Evolutionary conservation across 2,113 vertebrate genomes (phyloP).

Genomic region (Camelus bactrianus): DNA sequence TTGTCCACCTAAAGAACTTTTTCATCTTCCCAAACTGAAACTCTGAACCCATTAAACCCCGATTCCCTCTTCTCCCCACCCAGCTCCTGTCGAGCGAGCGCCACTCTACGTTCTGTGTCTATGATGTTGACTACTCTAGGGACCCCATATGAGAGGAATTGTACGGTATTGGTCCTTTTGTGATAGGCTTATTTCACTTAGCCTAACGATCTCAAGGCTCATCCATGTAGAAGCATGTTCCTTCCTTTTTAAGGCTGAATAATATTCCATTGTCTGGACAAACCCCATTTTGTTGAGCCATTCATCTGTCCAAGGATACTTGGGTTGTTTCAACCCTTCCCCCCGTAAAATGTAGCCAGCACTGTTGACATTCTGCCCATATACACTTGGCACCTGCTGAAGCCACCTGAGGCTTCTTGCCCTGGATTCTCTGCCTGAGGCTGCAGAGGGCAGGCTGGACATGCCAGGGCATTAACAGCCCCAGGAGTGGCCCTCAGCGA

Average conservation of each 20-base stretch:
- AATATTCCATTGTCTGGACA: background rate
- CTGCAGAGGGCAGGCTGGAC: background rate
- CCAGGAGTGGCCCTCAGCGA: background rate
- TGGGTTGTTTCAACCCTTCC: background rate
- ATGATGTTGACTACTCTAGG: background rate
- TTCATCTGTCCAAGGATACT: too few relatives aligned
- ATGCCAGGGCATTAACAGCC: background rate
- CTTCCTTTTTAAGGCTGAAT: background rate
- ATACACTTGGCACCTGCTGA: background rate
- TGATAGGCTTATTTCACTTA: background rate
- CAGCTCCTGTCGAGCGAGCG: too few relatives aligned
- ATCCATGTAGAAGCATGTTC: rapidly evolving
- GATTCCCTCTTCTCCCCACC: background rate
- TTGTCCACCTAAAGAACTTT: background rate
- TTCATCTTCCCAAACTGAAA: background rate
- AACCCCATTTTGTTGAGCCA: background rate
- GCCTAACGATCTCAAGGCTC: background rate
- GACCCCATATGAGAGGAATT: background rate
- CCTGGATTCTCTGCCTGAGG: background rate
- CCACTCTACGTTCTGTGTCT: background rate
- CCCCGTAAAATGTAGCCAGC: background rate
- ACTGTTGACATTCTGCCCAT: background rate
- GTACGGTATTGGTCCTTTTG: background rate
- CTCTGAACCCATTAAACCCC: background rate
- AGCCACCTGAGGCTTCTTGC: background rate